These are phyloP conservation scores for Drosophila longiperda DNA, from an alignment of 2,888 invertebrate genomes.

Conservation along the genomic window DNA sequence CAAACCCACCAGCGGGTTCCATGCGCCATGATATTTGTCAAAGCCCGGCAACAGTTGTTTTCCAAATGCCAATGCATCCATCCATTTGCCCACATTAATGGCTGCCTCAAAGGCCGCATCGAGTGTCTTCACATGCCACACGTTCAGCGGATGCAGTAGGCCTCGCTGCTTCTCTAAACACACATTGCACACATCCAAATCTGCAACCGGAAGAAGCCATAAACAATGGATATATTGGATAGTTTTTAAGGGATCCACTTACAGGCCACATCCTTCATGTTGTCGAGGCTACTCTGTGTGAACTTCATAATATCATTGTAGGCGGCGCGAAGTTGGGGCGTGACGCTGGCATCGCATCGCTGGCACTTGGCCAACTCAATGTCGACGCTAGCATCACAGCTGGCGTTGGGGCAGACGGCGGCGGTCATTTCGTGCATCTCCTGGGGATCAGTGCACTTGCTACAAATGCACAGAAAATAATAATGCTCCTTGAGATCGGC, in stretches of 20 bases:
- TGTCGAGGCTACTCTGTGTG: constrained; percentile 89
- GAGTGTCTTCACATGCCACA: constrained; percentile 90
- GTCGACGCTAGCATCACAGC: constrained; percentile 86
- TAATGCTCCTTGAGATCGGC: constrained; percentile 91
- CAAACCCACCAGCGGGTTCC: constrained; percentile 91
- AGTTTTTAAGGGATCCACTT: constrained; percentile 39
- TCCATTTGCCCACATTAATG: constrained; percentile 91
- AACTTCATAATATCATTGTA: constrained; percentile 89
- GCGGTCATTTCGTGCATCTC: constrained; percentile 86
- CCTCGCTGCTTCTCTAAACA: constrained; percentile 90
- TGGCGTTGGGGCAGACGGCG: constrained; percentile 88
- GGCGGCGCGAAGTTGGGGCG: constrained; percentile 86
- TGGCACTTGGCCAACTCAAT: constrained; percentile 85
- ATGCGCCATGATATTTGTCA: constrained; percentile 89
- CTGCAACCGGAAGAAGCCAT: constrained; percentile 74
- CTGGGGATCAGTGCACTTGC: constrained; percentile 87
- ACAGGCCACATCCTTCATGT: constrained; percentile 91
- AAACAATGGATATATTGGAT: neutral
- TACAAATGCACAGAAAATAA: constrained; percentile 95
- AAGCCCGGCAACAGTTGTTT: constrained; percentile 90
- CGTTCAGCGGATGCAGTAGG: constrained; percentile 90
- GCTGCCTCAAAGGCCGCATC: constrained; percentile 93
- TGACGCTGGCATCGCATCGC: constrained; percentile 88
- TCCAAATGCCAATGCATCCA: constrained; percentile 90
- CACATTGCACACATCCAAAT: constrained; percentile 91